Conservation (phyloP, 2,797 vertebrate genomes). For the Danio choprae region DNA sequence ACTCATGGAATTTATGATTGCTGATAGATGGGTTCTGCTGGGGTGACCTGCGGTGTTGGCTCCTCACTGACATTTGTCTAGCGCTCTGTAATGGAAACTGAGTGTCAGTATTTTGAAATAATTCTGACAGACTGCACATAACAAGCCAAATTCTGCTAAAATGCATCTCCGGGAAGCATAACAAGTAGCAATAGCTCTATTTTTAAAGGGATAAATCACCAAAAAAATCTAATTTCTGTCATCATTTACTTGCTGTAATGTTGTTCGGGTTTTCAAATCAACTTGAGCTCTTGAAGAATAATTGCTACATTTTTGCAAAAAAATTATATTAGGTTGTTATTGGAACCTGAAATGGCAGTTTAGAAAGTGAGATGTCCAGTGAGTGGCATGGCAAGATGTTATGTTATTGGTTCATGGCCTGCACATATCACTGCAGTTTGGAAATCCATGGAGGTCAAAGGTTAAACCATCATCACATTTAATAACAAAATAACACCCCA, state of each 20-base stretch:
- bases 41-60: constrained; percentile 20
- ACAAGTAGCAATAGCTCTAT: background rate
- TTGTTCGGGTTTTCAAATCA: background rate
- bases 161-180: background rate
- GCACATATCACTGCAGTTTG: no score
- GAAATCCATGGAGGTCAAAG: no score
- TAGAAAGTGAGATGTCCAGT: no score
- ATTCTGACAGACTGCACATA: constrained; percentile 26
- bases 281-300: no score
- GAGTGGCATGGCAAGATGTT: no score
- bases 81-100: constrained; percentile 20
- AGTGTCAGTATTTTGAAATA: constrained; percentile 39
- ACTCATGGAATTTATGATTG: constrained; percentile 33
- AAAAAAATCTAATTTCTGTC: background rate
- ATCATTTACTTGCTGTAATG: background rate
- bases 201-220: background rate
- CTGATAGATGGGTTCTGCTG: constrained; percentile 37
- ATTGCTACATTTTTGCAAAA: no score
- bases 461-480: no score
- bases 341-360: no score
- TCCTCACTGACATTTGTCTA: constrained; percentile 21
- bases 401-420: no score
- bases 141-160: constrained; percentile 8
- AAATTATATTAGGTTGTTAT: no score
- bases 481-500: no score